phyloP scores from a whole-genome alignment of 2,113 vertebrate species.

The Macquaria australasica region DNA sequence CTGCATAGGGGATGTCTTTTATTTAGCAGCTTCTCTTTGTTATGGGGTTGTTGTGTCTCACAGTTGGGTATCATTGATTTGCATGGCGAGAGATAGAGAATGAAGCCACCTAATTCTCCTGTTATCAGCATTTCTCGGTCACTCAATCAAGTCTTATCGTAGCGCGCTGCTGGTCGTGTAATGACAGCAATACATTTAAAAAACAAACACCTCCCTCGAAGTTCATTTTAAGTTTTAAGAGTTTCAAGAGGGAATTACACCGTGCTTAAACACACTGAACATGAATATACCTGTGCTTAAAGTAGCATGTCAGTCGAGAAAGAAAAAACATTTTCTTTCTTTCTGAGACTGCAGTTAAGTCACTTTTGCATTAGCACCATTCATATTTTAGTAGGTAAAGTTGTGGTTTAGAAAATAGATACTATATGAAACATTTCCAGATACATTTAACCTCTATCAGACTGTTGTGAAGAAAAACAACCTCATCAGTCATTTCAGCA shows the following conservation, averaged over 20 bases:
- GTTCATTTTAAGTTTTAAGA: slow-evolving; percentile 66
- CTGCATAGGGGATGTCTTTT: slow-evolving; percentile 50
- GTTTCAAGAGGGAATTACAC: slow-evolving; percentile 20
- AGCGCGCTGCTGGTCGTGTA: slow-evolving; percentile 70
- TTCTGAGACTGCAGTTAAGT: not conserved
- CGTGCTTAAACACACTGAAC: not conserved
- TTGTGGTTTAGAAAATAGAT: not conserved
- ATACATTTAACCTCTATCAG: not conserved
- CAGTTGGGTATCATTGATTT: slow-evolving; percentile 79
- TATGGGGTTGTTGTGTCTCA: slow-evolving; percentile 59
- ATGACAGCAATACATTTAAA: slow-evolving; percentile 80
- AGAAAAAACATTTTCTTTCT: not conserved
- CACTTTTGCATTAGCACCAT: too few relatives aligned
- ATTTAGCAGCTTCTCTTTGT: slow-evolving; percentile 55
- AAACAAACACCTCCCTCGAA: slow-evolving; percentile 65
- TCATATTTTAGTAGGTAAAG: not conserved
- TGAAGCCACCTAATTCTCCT: slow-evolving; percentile 66
- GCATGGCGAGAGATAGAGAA: slow-evolving; percentile 78
- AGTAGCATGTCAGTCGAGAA: not conserved
- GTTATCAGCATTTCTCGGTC: slow-evolving; percentile 78
- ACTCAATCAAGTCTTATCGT: slow-evolving; percentile 79
- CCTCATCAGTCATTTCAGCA: not conserved
- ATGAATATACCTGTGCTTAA: not conserved
- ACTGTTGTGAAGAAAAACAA: not conserved
- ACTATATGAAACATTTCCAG: not conserved